Evolutionary conservation across 1,140 invertebrate species (phyloP).

Genomic region (Pachypeltis micranthus): DNA sequence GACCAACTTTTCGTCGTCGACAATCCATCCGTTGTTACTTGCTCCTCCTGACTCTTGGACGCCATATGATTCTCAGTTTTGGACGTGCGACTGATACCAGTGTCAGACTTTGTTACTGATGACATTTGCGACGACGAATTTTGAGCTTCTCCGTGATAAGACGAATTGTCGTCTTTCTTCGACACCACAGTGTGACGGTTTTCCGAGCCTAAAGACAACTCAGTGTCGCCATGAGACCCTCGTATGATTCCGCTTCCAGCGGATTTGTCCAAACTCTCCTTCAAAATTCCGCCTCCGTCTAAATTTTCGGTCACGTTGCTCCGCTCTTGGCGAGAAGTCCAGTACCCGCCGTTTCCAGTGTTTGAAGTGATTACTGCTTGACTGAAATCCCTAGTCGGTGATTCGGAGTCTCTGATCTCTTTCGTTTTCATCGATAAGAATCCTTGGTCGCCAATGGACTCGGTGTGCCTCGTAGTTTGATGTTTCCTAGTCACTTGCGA

Average conservation of each 20-base stretch:
- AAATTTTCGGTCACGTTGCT: conserved; percentile 17
- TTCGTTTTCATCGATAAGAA: conserved; percentile 62
- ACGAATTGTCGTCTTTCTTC: conserved; percentile 14
- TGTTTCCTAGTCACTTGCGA: conserved; percentile 23
- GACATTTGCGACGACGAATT: not conserved
- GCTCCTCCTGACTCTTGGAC: conserved; percentile 6
- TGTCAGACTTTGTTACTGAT: conserved; percentile 20
- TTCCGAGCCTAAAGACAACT: conserved; percentile 9
- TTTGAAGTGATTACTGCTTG: conserved; percentile 8
- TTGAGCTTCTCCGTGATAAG: conserved; percentile 3
- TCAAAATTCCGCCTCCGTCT: conserved; percentile 10
- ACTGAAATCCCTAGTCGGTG: conserved; percentile 49
- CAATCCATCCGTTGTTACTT: not conserved
- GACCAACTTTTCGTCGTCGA: conserved; percentile 7
- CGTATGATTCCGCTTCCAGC: conserved; percentile 15
- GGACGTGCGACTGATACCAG: conserved; percentile 9
- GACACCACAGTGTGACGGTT: conserved; percentile 13
- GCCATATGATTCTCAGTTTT: not conserved
- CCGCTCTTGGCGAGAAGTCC: conserved; percentile 26
- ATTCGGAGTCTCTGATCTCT: conserved; percentile 61
- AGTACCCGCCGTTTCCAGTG: conserved; percentile 23
- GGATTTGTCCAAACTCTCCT: conserved; percentile 3
- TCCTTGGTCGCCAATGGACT: conserved; percentile 56
- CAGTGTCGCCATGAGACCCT: conserved; percentile 21
- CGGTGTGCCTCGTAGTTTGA: conserved; percentile 42